Evolutionary conservation across 2,797 vertebrate genomes (phyloP).

Genomic region (Anabacerthia variegaticeps): DNA sequence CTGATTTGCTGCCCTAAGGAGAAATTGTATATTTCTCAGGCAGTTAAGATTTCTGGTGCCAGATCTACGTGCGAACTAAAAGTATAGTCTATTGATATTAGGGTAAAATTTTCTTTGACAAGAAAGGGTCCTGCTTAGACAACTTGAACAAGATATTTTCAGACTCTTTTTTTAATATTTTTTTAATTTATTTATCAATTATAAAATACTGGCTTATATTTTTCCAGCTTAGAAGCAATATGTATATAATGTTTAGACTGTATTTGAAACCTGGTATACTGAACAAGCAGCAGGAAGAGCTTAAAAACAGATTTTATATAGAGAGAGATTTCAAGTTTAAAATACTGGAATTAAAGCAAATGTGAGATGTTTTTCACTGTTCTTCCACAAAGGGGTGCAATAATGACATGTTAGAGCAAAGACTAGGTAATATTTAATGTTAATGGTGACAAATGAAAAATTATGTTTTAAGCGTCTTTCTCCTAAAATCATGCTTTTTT

Average conservation of each 20-base stretch:
- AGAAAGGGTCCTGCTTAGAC: background rate
- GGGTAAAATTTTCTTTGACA: background rate
- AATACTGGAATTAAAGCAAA: background rate
- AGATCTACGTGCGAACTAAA: background rate
- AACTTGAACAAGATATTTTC: background rate
- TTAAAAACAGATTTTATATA: background rate
- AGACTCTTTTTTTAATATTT: background rate
- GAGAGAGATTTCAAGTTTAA: background rate
- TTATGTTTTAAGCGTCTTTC: background rate
- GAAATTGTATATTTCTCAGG: background rate
- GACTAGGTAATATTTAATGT: background rate
- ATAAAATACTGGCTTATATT: background rate
- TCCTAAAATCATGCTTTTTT: background rate
- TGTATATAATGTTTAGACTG: background rate
- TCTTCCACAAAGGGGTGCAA: constrained; percentile 41
- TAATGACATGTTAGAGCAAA: background rate
- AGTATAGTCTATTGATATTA: background rate
- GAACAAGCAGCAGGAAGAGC: background rate
- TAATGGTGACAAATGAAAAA: background rate
- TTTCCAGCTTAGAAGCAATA: background rate
- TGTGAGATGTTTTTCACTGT: background rate
- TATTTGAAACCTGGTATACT: background rate
- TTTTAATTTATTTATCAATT: background rate
- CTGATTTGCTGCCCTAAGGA: background rate
- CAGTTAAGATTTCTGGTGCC: background rate